Conservation (phyloP, 2,113 vertebrate genomes). For the Machaerirhynchus nigripectus region DNA sequence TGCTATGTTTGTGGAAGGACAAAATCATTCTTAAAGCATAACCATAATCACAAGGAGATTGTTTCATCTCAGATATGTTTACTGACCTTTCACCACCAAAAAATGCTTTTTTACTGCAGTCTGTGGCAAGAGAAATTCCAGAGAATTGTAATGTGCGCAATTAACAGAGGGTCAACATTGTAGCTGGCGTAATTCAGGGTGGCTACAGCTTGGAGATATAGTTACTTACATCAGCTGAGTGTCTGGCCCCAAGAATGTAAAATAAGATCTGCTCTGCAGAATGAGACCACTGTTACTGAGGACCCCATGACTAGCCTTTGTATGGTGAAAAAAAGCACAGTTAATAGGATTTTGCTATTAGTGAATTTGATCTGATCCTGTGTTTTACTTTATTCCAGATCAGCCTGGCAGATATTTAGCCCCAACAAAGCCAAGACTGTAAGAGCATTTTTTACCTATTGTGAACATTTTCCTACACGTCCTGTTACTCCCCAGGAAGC, state of each 20-base stretch:
- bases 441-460: background rate
- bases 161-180: background rate
- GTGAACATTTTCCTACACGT: accelerated
- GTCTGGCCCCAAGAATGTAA: slow-evolving; percentile 33
- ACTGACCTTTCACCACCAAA: slow-evolving; percentile 1
- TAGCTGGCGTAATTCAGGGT: background rate
- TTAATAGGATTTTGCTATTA: slow-evolving; percentile 73
- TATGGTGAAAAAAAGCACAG: slow-evolving; percentile 61
- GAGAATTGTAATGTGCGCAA: background rate
- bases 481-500: background rate
- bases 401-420: slow-evolving; percentile 40
- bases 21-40: background rate
- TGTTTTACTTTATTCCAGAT: slow-evolving; percentile 39
- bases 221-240: background rate
- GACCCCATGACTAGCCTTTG: slow-evolving; percentile 58
- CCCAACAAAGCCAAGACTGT: slow-evolving; percentile 22
- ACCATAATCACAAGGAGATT: background rate
- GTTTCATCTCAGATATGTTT: background rate
- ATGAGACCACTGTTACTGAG: slow-evolving; percentile 50
- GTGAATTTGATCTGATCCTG: slow-evolving; percentile 40
- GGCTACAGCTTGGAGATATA: background rate
- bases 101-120: background rate
- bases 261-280: slow-evolving; percentile 38
- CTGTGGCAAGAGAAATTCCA: slow-evolving; percentile 31
- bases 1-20: background rate